These are phyloP conservation scores for Carcharodon carcharias DNA, from an alignment of 2,797 vertebrate species.

Conservation along the genomic window DNA sequence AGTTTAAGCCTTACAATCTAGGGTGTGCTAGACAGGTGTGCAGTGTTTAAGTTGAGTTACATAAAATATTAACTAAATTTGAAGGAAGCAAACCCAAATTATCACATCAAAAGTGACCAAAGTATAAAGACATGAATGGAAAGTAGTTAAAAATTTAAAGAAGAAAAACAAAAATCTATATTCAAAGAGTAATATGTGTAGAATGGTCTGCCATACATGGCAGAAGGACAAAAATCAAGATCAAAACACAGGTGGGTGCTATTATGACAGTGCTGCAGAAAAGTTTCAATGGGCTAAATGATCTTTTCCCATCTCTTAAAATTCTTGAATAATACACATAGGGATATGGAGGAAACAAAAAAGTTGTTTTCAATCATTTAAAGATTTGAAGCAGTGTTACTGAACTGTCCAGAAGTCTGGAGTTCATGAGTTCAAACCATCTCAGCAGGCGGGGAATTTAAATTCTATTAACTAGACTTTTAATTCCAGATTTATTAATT, in stretches of 20 bases:
- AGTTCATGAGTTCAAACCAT: too few species aligned
- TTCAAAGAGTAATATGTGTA: neutral
- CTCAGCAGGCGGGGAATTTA: too few species aligned
- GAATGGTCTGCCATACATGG: neutral
- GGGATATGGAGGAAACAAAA: neutral
- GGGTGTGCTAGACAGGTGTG: neutral
- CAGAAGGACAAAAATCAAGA: neutral
- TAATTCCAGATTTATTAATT: too few species aligned
- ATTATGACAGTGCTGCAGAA: neutral
- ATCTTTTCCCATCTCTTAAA: neutral
- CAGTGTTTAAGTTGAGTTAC: neutral
- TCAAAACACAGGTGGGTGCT: neutral
- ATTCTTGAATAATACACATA: neutral
- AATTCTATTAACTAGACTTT: too few species aligned
- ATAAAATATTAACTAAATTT: neutral
- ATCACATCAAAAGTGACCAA: neutral
- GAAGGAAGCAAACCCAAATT: neutral
- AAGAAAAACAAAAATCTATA: neutral
- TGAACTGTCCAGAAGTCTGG: too few species aligned
- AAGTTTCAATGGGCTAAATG: neutral
- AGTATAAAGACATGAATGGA: neutral
- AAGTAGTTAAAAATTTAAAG: neutral
- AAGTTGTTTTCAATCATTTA: neutral
- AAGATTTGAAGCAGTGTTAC: neutral
- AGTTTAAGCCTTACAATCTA: neutral